Conservation (phyloP, 2,888 invertebrate species). For the Sphecodes monilicornis region DNA sequence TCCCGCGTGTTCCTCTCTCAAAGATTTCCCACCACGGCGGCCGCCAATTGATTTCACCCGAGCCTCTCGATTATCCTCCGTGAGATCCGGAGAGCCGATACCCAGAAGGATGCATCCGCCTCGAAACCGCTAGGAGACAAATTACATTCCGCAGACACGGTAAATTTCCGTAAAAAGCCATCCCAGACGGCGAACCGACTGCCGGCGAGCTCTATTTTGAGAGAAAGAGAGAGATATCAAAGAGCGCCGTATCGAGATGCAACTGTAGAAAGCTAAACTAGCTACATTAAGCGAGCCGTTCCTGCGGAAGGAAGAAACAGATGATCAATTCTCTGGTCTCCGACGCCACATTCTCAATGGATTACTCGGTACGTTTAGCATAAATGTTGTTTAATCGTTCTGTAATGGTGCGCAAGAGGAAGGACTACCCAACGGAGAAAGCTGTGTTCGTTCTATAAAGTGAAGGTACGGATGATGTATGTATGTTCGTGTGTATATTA, state of each 20-base stretch:
- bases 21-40: constrained; percentile 32
- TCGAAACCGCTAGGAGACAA: background rate
- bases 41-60: constrained; percentile 63
- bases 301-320: background rate
- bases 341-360: background rate
- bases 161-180: background rate
- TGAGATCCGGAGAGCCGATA: background rate
- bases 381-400: background rate
- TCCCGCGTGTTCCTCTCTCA: constrained; percentile 6
- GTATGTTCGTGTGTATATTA: too few relatives aligned
- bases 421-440: too few relatives aligned
- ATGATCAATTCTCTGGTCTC: background rate
- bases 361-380: background rate
- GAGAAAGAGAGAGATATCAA: background rate
- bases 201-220: background rate
- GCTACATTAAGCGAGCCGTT: background rate
- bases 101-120: background rate
- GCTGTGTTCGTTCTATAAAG: too few relatives aligned
- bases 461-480: too few relatives aligned
- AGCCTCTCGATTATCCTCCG: constrained; percentile 39
- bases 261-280: background rate
- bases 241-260: background rate
- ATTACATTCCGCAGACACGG: constrained; percentile 15
- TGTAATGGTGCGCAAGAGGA: too few relatives aligned
- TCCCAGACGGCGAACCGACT: background rate